Evolutionary conservation across 2,113 vertebrate species (phyloP).

Genomic region (Ctenodactylus gundi): DNA sequence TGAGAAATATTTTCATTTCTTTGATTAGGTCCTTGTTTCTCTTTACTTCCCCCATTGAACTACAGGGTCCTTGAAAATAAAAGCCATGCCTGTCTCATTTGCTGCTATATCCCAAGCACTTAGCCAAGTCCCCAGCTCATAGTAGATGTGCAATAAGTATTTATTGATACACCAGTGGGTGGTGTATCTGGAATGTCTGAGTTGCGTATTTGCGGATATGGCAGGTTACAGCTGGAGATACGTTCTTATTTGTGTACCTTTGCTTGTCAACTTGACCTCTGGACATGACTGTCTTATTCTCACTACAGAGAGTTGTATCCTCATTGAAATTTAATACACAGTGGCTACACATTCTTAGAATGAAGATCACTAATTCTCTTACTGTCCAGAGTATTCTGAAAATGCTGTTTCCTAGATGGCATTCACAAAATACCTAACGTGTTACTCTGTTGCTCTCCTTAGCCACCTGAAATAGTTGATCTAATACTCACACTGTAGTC

Average conservation of each 20-base stretch:
- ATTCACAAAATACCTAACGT: background rate
- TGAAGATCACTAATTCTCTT: background rate
- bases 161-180: background rate
- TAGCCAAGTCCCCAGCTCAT: background rate
- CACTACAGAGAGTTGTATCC: background rate
- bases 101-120: background rate
- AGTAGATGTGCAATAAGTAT: background rate
- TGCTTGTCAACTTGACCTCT: background rate
- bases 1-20: conserved; percentile 12
- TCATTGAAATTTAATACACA: background rate
- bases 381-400: background rate
- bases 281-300: background rate
- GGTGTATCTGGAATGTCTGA: background rate
- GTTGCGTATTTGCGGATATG: background rate
- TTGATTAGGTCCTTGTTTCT: background rate
- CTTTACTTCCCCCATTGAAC: background rate
- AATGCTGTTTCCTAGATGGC: background rate
- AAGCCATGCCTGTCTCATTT: background rate
- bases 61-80: background rate
- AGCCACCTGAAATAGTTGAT: background rate
- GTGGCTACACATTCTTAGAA: background rate
- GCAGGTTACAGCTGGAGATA: background rate
- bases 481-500: background rate
- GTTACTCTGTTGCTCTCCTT: background rate
- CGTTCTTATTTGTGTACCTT: background rate